Base-by-base conservation (phyloP, 2,113 vertebrate species). In the Silurus glanis region DNA sequence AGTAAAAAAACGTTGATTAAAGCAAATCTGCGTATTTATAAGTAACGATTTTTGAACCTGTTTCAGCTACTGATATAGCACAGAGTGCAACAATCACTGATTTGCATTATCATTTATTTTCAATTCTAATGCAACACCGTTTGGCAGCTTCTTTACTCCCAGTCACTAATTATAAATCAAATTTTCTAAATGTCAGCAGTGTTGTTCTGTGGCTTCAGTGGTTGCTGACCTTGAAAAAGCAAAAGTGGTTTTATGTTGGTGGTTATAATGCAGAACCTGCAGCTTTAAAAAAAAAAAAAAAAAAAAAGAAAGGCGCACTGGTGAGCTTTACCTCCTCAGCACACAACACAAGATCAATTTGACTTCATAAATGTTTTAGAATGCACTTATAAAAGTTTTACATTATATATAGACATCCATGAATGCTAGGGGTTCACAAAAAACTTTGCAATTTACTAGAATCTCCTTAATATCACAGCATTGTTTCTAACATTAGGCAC, bases 141-240 rank as follows among this genome's bases (percentile, higher is more conserved):
- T 10, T 76, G 5, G 14, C 49, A n/a, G 72, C 21, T 53, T 51
- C 49, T 51, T 53, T 47, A 49, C 45, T 47, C 55, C 51, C 61
- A 71, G 3, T 61, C 47, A 23, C 21, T 76, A 47, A 80, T 8
- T 71, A 81, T 25, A 64, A 58, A 66, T 37, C 56, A 83, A 45
- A 83, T 61, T 47, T 78, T 83, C 82, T 74, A 80, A 21, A 25
- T 28, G 19, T 79, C 85, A 89, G 69, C 55, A 28, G 72, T 55
- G 47, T 47, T 74, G 49, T 69, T 58, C 62, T 45, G 59, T 84
- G 45, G 19, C 64, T 69, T 84, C 12, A 61, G 76, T 84, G 51
- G 47, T 19, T 55, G 47, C 58, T 87, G 85, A 85, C 49, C 71
- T 53, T 56, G 67, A 55, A 79, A n/a, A 12, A n/a, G 23, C 25